A percentile compares a stretch with the other conserved stretches of the same genome.
These are phyloP conservation scores for Cantharis rustica DNA, from an alignment of 2,888 invertebrate genomes.

Conservation along the genomic window DNA sequence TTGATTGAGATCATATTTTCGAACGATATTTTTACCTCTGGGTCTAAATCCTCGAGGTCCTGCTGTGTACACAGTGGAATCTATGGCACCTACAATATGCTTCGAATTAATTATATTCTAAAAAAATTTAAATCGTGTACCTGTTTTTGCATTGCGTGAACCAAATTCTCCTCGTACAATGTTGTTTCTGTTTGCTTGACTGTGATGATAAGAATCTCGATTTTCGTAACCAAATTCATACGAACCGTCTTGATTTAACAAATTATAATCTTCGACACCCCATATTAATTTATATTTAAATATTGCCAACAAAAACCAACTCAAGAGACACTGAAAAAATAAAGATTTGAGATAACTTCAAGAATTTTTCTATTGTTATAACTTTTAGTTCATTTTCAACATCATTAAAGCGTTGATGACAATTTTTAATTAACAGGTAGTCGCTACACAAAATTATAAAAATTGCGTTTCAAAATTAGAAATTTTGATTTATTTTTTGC, in stretches of 20 bases:
- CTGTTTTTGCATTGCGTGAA: slow-evolving; percentile 72
- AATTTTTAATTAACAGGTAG: not conserved
- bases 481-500: not conserved
- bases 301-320: not conserved
- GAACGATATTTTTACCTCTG: slow-evolving; percentile 73
- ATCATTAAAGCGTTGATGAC: not conserved
- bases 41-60: slow-evolving; percentile 80
- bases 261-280: slow-evolving; percentile 63
- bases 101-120: not conserved
- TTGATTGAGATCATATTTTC: slow-evolving; percentile 75
- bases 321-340: slow-evolving; percentile 6
- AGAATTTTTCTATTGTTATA: too few relatives aligned
- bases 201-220: slow-evolving; percentile 73
- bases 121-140: slow-evolving; percentile 32
- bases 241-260: slow-evolving; percentile 72
- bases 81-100: slow-evolving; percentile 58
- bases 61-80: slow-evolving; percentile 75
- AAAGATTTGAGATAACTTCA: not conserved
- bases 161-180: slow-evolving; percentile 75
- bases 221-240: slow-evolving; percentile 76
- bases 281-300: slow-evolving; percentile 53
- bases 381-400: too few relatives aligned
- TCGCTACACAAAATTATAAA: not conserved
- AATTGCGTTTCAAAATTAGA: not conserved
- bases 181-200: slow-evolving; percentile 68